These are phyloP conservation scores for Mionectes macconnelli DNA, from an alignment of 2,113 vertebrate genomes.

Conservation along the genomic window DNA sequence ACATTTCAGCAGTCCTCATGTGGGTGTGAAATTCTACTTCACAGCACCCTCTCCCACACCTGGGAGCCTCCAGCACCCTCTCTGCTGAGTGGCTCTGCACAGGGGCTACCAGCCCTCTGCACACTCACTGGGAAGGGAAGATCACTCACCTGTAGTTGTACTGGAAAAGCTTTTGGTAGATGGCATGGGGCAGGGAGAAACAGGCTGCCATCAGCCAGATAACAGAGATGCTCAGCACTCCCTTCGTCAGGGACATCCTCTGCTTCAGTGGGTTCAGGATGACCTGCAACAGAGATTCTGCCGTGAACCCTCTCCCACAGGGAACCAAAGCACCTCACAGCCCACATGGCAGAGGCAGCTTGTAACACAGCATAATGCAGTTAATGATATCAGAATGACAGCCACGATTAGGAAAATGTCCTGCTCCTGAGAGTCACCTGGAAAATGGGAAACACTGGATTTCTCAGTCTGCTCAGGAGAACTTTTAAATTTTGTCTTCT, in stretches of 20 bases:
- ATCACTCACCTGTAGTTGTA: conserved; percentile 23
- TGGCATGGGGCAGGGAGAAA: conserved; percentile 68
- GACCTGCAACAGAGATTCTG: conserved; percentile 21
- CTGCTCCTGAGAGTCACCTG: neutral
- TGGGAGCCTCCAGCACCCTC: neutral
- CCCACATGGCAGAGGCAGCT: neutral
- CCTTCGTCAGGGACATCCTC: conserved; percentile 52
- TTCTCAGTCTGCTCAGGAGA: neutral
- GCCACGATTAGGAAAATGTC: neutral
- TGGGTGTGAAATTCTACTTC: neutral
- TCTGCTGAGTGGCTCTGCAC: rapidly evolving
- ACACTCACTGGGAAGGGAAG: rapidly evolving
- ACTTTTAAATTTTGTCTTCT: neutral
- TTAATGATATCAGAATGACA: neutral
- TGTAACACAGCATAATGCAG: neutral
- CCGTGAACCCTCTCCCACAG: rapidly evolving
- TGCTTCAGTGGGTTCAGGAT: conserved; percentile 60
- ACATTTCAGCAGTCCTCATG: neutral
- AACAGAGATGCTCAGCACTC: conserved; percentile 30
- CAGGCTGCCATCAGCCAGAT: conserved; percentile 69
- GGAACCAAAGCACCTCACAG: neutral
- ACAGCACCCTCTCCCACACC: rapidly evolving
- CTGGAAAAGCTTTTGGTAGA: conserved; percentile 68
- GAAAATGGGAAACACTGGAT: neutral
- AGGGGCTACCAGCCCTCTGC: neutral